A percentile compares a stretch with the other conserved stretches of the same genome.
Conservation (phyloP, 2,888 invertebrate genomes). For the Drosophila setosimentum region DNA sequence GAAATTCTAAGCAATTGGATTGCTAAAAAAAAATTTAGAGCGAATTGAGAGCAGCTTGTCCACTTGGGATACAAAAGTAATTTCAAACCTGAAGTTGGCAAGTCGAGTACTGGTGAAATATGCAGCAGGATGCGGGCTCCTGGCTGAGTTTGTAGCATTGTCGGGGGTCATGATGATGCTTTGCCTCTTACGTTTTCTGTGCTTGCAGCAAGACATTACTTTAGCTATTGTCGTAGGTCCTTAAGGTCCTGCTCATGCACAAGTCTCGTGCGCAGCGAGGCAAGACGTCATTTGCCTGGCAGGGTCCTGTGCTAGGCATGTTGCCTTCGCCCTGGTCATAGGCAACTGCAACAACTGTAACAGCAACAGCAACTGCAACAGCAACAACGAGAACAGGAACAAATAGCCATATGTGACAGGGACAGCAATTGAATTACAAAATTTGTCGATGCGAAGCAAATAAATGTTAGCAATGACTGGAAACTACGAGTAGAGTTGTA, state of each 20-base stretch:
- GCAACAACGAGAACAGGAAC: conserved; percentile 19
- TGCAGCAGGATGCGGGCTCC: conserved; percentile 1
- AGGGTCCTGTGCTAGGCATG: conserved; percentile 8
- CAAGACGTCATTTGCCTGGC: conserved; percentile 48
- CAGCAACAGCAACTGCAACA: conserved; percentile 24
- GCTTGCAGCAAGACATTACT: conserved; percentile 42
- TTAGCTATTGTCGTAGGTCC: conserved; percentile 79
- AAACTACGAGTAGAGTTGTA: conserved; percentile 47
- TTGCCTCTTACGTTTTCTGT: conserved; percentile 25
- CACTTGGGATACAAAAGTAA: conserved; percentile 46
- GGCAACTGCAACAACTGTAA: conserved; percentile 42
- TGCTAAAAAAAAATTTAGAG: conserved; percentile 2
- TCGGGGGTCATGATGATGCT: conserved; percentile 47
- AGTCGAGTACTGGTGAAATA: conserved; percentile 31
- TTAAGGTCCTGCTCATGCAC: conserved; percentile 45
- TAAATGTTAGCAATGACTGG: conserved; percentile 57
- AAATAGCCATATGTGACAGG: conserved; percentile 57
- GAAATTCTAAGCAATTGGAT: conserved; percentile 9
- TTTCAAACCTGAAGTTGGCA: conserved; percentile 40
- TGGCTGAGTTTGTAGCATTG: conserved; percentile 47
- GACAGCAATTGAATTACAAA: conserved; percentile 78
- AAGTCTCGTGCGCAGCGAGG: conserved; percentile 43
- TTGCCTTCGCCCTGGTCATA: conserved; percentile 7
- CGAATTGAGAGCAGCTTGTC: conserved; percentile 29
- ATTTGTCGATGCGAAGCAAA: conserved; percentile 40